Evolutionary conservation across 2,888 invertebrate species (phyloP).

Genomic region (Hyposoter didymator): DNA sequence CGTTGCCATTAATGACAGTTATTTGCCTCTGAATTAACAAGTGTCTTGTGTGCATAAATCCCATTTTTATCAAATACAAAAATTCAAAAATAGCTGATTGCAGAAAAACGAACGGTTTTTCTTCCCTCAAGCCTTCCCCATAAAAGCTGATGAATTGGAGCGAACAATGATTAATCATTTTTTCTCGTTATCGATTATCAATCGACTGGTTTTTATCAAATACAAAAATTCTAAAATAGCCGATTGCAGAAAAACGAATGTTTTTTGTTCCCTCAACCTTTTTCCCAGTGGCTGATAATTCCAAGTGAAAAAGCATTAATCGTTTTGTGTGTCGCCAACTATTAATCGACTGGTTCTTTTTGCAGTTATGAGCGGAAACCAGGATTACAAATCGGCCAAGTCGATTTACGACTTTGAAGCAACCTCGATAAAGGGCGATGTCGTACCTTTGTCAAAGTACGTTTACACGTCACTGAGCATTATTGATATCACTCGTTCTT

Average conservation of each 20-base stretch:
- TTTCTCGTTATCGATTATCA: no score
- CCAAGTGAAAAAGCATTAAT: not conserved
- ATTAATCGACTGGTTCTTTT: not conserved
- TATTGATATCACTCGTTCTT: no score
- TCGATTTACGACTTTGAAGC: conserved; percentile 93
- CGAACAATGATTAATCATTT: no score
- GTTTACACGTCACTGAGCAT: conserved; percentile 30
- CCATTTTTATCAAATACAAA: conserved; percentile 1
- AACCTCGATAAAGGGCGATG: conserved; percentile 93
- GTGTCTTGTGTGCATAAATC: conserved; percentile 16
- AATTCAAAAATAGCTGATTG: no score
- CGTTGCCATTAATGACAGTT: not conserved
- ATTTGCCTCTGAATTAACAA: not conserved
- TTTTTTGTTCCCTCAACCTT: not conserved
- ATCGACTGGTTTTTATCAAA: not conserved
- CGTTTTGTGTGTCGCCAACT: not conserved
- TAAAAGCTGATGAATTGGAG: no score
- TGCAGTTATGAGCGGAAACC: conserved; percentile 80
- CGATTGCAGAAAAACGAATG: not conserved
- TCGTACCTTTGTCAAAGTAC: conserved; percentile 91
- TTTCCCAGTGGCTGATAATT: conserved; percentile 1
- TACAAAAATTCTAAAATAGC: conserved; percentile 4
- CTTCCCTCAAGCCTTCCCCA: no score
- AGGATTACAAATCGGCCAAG: conserved; percentile 88
- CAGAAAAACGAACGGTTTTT: no score